phyloP scores from a whole-genome alignment of 37 sponge, comb jelly and placozoan genomes.

The Ianthella basta region DNA sequence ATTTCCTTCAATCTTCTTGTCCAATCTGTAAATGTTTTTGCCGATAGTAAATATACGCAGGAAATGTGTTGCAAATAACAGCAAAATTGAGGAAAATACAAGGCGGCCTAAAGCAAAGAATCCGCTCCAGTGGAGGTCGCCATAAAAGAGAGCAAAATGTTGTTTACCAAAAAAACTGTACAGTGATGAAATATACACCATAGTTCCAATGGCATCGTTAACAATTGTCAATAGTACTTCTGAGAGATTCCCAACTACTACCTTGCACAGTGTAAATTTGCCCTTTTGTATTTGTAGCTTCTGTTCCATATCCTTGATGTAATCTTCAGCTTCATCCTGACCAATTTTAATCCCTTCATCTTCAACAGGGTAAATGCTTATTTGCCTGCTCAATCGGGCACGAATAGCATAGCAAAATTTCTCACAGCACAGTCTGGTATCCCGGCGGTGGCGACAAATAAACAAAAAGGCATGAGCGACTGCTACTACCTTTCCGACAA shows the following conservation, averaged over 20 bases:
- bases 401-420: too few relatives aligned
- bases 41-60: background rate
- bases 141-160: background rate
- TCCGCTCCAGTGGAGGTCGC: too few relatives aligned
- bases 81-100: background rate
- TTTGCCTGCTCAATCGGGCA: too few relatives aligned
- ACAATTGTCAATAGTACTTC: background rate
- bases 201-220: background rate
- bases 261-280: background rate
- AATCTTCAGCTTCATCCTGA: too few relatives aligned
- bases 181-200: background rate
- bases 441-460: too few relatives aligned
- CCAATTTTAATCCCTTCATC: too few relatives aligned
- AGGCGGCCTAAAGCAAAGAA: background rate
- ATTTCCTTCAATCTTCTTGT: background rate
- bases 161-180: background rate
- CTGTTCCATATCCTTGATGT: background rate
- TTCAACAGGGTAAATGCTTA: too few relatives aligned
- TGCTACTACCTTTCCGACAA: too few relatives aligned
- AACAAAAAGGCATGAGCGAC: too few relatives aligned
- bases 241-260: background rate
- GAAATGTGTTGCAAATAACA: background rate
- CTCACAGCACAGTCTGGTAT: too few relatives aligned
- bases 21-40: background rate
- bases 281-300: background rate